Conservation (phyloP, 2,888 invertebrate genomes). For the Periphyllus acericola region DNA sequence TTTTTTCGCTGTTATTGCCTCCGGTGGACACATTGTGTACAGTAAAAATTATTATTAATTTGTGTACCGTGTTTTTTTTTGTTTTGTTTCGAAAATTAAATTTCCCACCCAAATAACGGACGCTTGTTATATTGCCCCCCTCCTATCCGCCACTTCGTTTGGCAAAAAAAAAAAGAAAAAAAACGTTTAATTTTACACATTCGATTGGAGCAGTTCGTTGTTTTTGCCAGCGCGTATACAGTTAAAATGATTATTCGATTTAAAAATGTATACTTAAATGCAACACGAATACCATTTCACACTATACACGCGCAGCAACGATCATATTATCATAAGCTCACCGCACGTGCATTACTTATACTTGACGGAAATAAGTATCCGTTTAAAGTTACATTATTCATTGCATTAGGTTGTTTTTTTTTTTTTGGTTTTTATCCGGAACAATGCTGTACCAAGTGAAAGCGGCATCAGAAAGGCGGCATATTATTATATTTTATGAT, state of each 20-base stretch:
- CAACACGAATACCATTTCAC: not conserved
- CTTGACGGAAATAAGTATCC: slow-evolving; percentile 16
- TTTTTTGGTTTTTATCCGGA: too few species aligned
- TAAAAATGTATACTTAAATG: not conserved
- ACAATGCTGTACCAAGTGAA: too few species aligned
- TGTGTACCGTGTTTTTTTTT: slow-evolving; percentile 13
- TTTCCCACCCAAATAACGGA: slow-evolving; percentile 42
- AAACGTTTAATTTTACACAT: slow-evolving; percentile 14
- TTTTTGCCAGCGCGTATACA: slow-evolving; percentile 7
- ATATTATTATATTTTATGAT: too few species aligned
- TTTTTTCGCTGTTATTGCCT: slow-evolving; percentile 50
- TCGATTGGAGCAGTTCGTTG: not conserved
- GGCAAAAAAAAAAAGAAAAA: not conserved
- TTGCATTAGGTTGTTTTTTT: too few species aligned
- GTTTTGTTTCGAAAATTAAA: slow-evolving; percentile 49
- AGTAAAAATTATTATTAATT: slow-evolving; percentile 58
- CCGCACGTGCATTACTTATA: too few species aligned
- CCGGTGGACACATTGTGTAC: slow-evolving; percentile 29
- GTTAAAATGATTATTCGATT: slow-evolving; percentile 27
- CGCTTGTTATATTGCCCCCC: not conserved
- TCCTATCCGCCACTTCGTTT: not conserved
- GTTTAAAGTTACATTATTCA: too few species aligned
- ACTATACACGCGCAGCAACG: not conserved
- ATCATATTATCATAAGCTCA: too few species aligned
- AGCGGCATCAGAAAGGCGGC: too few species aligned